Percentiles rank a stretch among this genome's conserved stretches.
These are phyloP conservation scores for Spinibarbus caldwelli DNA, from an alignment of 2,797 vertebrate genomes.

Conservation along the genomic window DNA sequence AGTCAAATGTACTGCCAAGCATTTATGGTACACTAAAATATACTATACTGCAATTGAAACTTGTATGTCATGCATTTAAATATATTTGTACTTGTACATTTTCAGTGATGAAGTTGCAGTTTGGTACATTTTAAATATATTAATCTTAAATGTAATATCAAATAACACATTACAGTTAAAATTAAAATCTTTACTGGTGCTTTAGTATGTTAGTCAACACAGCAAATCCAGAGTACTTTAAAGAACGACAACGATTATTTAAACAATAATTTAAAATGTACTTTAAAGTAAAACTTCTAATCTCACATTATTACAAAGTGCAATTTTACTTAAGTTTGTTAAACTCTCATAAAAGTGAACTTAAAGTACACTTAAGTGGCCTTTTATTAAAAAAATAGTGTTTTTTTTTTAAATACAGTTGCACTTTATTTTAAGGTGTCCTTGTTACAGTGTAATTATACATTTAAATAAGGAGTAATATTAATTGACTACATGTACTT, in stretches of 20 bases:
- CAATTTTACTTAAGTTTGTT: neutral
- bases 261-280: neutral
- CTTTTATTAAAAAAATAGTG: neutral
- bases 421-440: neutral
- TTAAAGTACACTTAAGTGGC: neutral
- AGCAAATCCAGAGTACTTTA: neutral
- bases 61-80: neutral
- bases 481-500: neutral
- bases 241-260: neutral
- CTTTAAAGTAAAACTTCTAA: neutral
- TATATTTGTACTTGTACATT: neutral
- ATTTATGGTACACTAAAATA: neutral
- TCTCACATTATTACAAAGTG: neutral
- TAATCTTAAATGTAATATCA: neutral
- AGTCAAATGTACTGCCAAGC: neutral
- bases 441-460: neutral
- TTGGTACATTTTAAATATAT: neutral
- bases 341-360: neutral
- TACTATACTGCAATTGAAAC: neutral
- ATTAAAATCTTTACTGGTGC: neutral
- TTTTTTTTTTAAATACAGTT: neutral
- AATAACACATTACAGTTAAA: neutral
- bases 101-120: neutral
- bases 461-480: neutral
- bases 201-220: neutral